Conservation (phyloP, 1,140 invertebrate genomes). For the Musca vetustissima region DNA sequence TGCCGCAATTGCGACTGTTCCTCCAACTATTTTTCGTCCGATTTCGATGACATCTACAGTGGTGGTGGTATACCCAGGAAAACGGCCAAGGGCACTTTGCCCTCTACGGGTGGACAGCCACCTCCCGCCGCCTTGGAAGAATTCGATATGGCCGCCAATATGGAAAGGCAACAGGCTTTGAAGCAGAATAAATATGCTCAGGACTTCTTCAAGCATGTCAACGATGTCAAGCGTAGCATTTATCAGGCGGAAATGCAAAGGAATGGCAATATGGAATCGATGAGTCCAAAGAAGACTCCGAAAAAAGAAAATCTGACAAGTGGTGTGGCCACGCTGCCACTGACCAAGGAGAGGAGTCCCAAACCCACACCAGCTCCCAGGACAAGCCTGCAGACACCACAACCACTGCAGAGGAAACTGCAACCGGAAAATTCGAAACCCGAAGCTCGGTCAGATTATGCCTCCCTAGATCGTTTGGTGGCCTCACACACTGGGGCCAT, state of each 20-base stretch:
- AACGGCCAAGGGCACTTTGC: conserved; percentile 45
- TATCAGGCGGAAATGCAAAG: conserved; percentile 53
- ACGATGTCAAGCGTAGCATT: conserved; percentile 54
- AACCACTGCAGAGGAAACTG: conserved; percentile 25
- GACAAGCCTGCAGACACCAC: conserved; percentile 36
- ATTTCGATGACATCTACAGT: conserved; percentile 52
- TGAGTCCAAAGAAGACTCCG: not conserved
- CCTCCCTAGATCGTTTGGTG: conserved; percentile 43
- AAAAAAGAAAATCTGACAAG: conserved; percentile 10
- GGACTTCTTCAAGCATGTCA: conserved; percentile 55
- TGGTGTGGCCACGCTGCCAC: conserved; percentile 40
- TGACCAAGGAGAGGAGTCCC: conserved; percentile 43
- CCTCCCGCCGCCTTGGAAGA: not conserved
- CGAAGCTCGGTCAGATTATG: conserved; percentile 42
- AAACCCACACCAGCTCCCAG: conserved; percentile 48
- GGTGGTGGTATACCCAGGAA: conserved; percentile 43
- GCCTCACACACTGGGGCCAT: conserved; percentile 46
- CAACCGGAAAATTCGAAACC: conserved; percentile 8
- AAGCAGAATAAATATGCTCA: conserved; percentile 54
- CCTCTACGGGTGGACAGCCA: conserved; percentile 30
- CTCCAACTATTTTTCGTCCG: conserved; percentile 54
- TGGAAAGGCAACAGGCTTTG: conserved; percentile 28
- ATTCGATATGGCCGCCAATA: not conserved
- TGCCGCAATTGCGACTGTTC: conserved; percentile 55
- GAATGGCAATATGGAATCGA: conserved; percentile 33